Evolutionary conservation across 2,113 vertebrate genomes (phyloP).

Genomic region (Desmodus rotundus): DNA sequence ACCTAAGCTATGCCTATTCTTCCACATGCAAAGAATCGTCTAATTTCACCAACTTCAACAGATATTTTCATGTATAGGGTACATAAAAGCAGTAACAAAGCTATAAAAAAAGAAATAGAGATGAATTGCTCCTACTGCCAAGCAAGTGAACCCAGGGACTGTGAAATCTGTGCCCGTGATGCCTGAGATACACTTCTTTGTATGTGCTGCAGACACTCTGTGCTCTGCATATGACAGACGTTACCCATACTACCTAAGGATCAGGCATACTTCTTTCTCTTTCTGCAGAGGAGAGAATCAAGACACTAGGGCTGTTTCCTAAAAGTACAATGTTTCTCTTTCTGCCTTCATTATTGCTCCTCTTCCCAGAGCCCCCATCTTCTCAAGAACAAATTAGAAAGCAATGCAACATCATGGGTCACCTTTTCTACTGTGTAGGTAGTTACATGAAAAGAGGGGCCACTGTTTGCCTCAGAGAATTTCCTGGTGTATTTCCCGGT

Average conservation of each 20-base stretch:
- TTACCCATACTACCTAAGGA: neutral
- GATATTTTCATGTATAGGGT: neutral
- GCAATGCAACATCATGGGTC: fast-evolving
- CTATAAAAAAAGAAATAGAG: too few species aligned
- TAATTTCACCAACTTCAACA: neutral
- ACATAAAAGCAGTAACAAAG: neutral
- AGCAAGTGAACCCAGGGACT: fast-evolving
- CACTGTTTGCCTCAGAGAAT: fast-evolving
- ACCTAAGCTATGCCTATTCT: fast-evolving
- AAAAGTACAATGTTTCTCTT: neutral
- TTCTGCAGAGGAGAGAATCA: neutral
- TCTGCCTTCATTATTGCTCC: neutral
- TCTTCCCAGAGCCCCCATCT: neutral
- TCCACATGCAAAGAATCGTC: neutral
- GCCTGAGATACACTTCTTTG: fast-evolving
- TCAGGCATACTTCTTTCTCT: neutral
- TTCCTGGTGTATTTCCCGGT: fast-evolving
- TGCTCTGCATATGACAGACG: fast-evolving
- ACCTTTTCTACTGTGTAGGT: fast-evolving
- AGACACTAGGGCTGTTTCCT: neutral
- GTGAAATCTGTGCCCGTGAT: fast-evolving
- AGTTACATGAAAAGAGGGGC: too few species aligned
- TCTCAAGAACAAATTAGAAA: neutral
- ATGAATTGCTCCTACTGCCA: fast-evolving
- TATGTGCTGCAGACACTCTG: fast-evolving